These are phyloP conservation scores for Doryteuthis pealeii DNA, from an alignment of 1,140 invertebrate genomes.

Conservation along the genomic window DNA sequence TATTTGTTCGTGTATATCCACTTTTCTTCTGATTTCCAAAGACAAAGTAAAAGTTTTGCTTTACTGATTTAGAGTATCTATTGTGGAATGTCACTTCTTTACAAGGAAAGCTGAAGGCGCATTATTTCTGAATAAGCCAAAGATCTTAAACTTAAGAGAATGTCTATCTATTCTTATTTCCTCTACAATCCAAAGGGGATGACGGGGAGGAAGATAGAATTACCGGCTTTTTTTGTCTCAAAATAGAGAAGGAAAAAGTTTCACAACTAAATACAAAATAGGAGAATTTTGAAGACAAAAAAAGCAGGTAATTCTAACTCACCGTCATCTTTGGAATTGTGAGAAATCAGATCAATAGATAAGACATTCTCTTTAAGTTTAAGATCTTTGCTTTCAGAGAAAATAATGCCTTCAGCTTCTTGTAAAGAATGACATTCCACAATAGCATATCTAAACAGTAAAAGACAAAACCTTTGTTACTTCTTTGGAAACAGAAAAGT, in stretches of 20 bases:
- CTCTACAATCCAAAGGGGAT: neutral
- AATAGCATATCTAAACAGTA: neutral
- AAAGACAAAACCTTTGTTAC: neutral
- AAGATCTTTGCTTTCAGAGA: neutral
- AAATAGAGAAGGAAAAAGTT: too few relatives aligned
- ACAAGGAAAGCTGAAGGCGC: neutral
- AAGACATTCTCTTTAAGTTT: slow-evolving; percentile 3
- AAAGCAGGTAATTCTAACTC: too few relatives aligned
- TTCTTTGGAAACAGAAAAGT: too few relatives aligned
- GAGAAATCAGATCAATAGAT: neutral
- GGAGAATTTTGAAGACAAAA: too few relatives aligned
- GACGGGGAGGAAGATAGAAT: neutral
- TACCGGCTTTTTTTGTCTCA: neutral
- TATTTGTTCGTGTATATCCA: too few relatives aligned
- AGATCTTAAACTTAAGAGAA: neutral
- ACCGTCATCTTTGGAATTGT: neutral
- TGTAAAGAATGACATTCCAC: neutral
- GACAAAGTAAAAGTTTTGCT: neutral
- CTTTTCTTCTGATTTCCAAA: too few relatives aligned
- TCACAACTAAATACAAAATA: too few relatives aligned
- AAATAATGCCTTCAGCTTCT: neutral
- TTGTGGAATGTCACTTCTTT: slow-evolving; percentile 9
- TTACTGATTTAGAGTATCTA: neutral
- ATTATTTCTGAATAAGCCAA: neutral
- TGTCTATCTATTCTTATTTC: neutral